phyloP scores from a whole-genome alignment of 2,113 vertebrate species.

The Bettongia penicillata region DNA sequence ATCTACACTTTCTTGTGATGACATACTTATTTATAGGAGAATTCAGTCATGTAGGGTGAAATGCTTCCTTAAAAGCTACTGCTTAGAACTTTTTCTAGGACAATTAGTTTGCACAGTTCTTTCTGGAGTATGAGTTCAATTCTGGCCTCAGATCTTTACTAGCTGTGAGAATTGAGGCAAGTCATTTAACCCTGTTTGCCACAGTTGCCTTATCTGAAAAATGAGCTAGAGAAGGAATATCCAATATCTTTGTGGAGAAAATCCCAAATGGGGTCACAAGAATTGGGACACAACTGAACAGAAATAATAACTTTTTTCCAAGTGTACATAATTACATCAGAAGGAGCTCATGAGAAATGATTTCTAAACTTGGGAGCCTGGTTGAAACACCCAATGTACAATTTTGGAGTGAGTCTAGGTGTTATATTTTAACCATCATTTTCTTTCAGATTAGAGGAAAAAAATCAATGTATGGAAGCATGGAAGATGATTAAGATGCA shows the following conservation, averaged over 20 bases:
- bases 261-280: no score
- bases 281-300: no score
- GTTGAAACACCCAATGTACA: no score
- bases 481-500: not conserved
- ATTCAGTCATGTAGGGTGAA: not conserved
- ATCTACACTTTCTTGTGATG: not conserved
- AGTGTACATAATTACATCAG: not conserved
- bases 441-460: not conserved
- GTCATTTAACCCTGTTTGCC: no score
- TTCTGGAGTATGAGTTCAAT: no score
- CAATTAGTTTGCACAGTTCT: no score
- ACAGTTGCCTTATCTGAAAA: no score
- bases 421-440: not conserved
- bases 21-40: not conserved
- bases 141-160: no score
- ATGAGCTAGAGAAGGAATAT: no score
- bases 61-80: not conserved
- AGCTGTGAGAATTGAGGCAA: no score
- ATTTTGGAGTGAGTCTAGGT: not conserved
- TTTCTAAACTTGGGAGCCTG: not conserved
- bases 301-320: not conserved
- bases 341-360: not conserved
- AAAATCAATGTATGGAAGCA: not conserved
- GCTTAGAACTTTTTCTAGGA: no score
- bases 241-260: no score